A percentile compares a stretch with the other conserved stretches of the same genome.
Evolutionary conservation across 2,113 vertebrate genomes (phyloP).

Genomic region (Oncorhynchus kisutch): DNA sequence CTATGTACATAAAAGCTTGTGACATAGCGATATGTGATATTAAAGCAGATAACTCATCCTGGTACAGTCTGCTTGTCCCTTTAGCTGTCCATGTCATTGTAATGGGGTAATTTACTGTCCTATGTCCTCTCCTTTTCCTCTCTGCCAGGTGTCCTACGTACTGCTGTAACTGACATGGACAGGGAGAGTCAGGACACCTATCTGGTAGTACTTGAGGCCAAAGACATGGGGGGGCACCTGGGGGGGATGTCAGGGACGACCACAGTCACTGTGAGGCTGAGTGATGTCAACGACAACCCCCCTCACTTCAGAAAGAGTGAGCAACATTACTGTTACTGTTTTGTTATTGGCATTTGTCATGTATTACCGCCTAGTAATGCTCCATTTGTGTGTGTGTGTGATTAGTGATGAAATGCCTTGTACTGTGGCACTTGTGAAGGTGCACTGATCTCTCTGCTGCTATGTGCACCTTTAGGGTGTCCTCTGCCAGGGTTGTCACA

Average conservation of each 20-base stretch:
- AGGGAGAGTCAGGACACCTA: conserved; percentile 84
- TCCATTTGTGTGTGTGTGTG: too few species aligned
- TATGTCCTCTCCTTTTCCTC: conserved; percentile 1
- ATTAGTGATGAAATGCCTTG: conserved; percentile 48
- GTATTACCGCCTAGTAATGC: too few species aligned
- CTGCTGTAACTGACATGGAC: conserved; percentile 86
- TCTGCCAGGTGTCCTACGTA: conserved; percentile 78
- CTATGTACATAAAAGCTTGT: too few species aligned
- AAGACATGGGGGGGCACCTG: conserved; percentile 89
- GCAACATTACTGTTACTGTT: conserved; percentile 14
- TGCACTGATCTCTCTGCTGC: conserved; percentile 28
- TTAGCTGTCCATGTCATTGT: conserved; percentile 24
- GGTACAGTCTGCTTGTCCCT: background rate
- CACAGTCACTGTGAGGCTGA: conserved; percentile 82
- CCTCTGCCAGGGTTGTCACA: too few species aligned
- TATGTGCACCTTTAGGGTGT: background rate
- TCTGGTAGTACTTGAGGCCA: conserved; percentile 85
- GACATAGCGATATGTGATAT: too few species aligned
- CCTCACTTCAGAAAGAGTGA: conserved; percentile 77
- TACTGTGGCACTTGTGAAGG: conserved; percentile 42
- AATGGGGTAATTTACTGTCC: conserved; percentile 16
- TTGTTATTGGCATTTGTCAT: too few species aligned
- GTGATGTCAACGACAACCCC: conserved; percentile 80
- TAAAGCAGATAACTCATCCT: background rate
- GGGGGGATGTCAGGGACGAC: conserved; percentile 87